Evolutionary conservation across 2,113 vertebrate genomes (phyloP).

Genomic region (Malurus cyaneus): DNA sequence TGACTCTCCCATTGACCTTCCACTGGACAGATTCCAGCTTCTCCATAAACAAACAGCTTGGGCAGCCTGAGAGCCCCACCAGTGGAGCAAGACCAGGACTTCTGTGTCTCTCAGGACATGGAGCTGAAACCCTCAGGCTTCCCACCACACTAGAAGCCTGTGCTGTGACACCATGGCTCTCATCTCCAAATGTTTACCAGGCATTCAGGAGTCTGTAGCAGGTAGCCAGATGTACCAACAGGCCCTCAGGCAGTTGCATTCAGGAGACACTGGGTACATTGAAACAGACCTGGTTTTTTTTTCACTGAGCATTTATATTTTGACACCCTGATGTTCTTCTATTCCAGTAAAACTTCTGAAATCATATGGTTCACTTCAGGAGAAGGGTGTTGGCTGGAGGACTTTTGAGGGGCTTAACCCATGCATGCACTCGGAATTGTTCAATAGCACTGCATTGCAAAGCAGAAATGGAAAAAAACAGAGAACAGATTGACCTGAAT

Average conservation of each 20-base stretch:
- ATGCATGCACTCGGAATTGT: neutral
- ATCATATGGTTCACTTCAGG: neutral
- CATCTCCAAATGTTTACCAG: neutral
- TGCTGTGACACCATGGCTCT: neutral
- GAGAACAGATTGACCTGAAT: constrained; percentile 54
- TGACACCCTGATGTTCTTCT: neutral
- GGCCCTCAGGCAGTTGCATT: neutral
- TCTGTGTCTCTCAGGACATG: neutral
- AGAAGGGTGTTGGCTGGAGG: neutral
- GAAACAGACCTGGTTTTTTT: neutral
- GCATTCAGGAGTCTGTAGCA: neutral
- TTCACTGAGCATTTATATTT: neutral
- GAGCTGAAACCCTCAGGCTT: neutral
- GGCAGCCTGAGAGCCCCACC: neutral
- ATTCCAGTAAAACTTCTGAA: neutral
- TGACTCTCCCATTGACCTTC: neutral
- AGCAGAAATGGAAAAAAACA: constrained; percentile 17
- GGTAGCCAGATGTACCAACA: neutral
- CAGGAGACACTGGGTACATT: neutral
- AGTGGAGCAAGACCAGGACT: neutral
- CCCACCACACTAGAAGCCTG: neutral
- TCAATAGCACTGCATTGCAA: neutral
- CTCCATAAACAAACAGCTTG: neutral
- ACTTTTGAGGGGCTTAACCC: neutral
- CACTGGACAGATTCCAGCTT: neutral